Base-by-base conservation (phyloP, 2,888 invertebrate species). In the Thecophora atra region DNA sequence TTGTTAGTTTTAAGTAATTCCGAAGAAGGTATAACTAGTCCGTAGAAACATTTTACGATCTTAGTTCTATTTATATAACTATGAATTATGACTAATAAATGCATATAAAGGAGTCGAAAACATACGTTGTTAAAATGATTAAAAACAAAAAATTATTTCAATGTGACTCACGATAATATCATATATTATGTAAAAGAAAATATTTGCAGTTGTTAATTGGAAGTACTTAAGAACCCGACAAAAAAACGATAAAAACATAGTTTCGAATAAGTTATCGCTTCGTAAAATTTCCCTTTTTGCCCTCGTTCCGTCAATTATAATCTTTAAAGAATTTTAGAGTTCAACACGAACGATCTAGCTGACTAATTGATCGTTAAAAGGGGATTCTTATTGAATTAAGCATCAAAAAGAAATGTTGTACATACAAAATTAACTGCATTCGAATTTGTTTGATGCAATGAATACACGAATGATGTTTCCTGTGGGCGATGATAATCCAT, bases 131-230 rank as follows among this genome's bases (percentile, higher is more conserved):
- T n/a, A n/a, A n/a, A n/a, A n/a, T n/a, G n/a, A n/a, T n/a, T n/a
- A n/a, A n/a, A n/a, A n/a, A n/a, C n/a, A n/a, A n/a, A n/a, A n/a
- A n/a, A n/a, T n/a, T n/a, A 30, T 60, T 60, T 26, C 17, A 26
- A 30, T 60, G 28, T 60, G 60, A 60, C 60, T 60, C 60, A 60
- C 30, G n/a, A 28, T 5, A 26, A 21, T 26, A 21, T 21, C 13
- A 56, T 24, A 24, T 56, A 56, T 24, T 56, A 56, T 24, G 8
- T 30, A 30, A 4, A 2, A n/a, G 47, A 24, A 7, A 26, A 17
- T 24, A 58, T 26, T 58, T 24, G 13, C 17, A 17, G 2, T 26
- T 28, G 17, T 58, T 58, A 58, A 58, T 58, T 58, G 58, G 28
- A 28, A 28, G 3, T 58, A 26, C 28, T 58, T 58, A 24, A 3